These are phyloP conservation scores for Microcebus lehilahytsara DNA, from an alignment of 2,113 vertebrate genomes.

Conservation along the genomic window DNA sequence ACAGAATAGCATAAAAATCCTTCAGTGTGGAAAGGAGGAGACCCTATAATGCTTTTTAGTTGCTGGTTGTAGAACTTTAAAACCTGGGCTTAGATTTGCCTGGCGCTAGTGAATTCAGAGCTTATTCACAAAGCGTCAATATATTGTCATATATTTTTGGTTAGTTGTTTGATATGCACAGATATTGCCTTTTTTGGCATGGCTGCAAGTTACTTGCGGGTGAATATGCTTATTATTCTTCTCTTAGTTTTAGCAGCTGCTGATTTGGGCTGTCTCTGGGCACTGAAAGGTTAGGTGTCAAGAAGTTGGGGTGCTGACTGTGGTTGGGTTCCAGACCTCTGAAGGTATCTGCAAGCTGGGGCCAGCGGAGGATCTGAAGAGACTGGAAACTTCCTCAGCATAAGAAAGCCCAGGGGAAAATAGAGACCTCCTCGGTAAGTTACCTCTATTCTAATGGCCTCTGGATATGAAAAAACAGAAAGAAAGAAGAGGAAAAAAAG, in stretches of 20 bases:
- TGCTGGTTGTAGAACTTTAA: neutral
- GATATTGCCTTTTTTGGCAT: neutral
- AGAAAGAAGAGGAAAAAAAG: rapidly evolving
- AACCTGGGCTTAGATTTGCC: neutral
- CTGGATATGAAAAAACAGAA: neutral
- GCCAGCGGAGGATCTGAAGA: neutral
- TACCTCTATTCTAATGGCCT: neutral
- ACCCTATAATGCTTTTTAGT: neutral
- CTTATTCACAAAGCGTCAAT: neutral
- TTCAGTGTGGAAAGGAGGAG: neutral
- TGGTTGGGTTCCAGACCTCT: neutral
- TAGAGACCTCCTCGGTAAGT: neutral
- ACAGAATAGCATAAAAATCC: neutral
- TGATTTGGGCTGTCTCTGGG: neutral
- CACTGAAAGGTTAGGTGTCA: neutral
- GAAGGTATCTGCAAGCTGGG: neutral
- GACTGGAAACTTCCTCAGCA: neutral
- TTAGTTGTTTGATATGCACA: neutral
- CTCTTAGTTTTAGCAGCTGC: neutral
- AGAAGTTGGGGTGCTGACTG: neutral
- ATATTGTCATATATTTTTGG: neutral
- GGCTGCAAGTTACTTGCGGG: neutral
- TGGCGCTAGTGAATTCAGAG: neutral
- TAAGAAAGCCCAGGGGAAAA: neutral
- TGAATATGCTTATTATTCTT: neutral